These are phyloP conservation scores for Tragulus kanchil DNA, from an alignment of 2,113 vertebrate species.

Conservation along the genomic window DNA sequence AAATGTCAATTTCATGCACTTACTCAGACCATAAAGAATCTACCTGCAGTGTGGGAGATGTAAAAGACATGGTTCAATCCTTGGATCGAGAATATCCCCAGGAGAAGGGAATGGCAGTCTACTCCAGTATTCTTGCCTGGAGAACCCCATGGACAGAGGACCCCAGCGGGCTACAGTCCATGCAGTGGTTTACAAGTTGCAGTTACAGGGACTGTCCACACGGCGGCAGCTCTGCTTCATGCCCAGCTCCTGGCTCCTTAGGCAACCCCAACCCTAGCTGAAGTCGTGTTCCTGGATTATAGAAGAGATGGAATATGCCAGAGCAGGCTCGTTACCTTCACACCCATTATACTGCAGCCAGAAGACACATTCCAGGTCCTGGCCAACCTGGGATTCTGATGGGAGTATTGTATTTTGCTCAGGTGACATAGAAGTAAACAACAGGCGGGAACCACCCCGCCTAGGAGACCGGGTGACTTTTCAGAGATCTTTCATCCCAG, in stretches of 20 bases:
- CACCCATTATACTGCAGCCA: background rate
- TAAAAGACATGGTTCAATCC: background rate
- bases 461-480: background rate
- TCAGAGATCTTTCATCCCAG: background rate
- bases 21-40: background rate
- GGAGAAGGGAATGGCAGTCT: background rate
- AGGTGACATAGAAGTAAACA: background rate
- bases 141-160: background rate
- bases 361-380: background rate
- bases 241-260: background rate
- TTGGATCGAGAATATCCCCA: accelerated
- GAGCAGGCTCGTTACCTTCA: background rate
- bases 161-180: background rate
- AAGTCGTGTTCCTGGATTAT: background rate
- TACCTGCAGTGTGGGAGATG: background rate
- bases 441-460: background rate
- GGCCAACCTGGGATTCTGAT: background rate
- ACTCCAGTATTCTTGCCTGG: background rate
- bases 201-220: background rate
- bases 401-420: background rate
- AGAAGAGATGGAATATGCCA: background rate
- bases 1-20: no score
- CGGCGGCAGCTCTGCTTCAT: background rate
- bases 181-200: background rate
- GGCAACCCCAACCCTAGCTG: background rate